Conservation (phyloP, 2,113 vertebrate genomes). For the Zapornia atra region DNA sequence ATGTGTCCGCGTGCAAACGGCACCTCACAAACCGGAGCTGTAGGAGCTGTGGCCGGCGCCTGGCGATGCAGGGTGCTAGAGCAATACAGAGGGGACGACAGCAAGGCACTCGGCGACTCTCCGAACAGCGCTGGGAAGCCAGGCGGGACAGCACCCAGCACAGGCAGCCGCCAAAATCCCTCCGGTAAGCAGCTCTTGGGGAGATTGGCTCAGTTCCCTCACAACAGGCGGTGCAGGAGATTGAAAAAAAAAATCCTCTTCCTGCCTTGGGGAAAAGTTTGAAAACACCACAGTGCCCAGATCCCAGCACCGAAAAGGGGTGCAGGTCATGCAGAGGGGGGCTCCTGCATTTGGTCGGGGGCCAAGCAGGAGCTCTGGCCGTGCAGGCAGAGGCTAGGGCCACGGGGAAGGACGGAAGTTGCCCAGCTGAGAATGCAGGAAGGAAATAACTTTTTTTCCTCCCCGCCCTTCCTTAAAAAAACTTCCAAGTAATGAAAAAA, state of each 20-base stretch:
- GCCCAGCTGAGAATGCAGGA: not conserved
- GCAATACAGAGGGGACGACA: fast-evolving
- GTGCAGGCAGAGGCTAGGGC: not conserved
- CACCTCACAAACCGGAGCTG: not conserved
- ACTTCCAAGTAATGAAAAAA: not conserved
- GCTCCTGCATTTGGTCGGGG: not conserved
- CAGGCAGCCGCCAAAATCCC: not conserved
- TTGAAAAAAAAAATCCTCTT: not conserved
- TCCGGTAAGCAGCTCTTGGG: not conserved
- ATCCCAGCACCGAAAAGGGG: not conserved
- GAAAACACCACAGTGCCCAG: too few relatives aligned
- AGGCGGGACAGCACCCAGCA: fast-evolving
- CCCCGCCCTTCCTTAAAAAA: not conserved
- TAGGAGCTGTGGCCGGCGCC: not conserved
- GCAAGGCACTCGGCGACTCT: fast-evolving
- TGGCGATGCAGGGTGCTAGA: not conserved
- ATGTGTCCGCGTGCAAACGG: fast-evolving
- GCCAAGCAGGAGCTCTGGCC: not conserved
- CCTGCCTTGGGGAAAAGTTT: not conserved
- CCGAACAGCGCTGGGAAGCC: not conserved
- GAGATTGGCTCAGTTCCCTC: not conserved
- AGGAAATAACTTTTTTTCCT: not conserved
- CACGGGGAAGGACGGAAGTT: not conserved
- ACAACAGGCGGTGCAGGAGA: fast-evolving
- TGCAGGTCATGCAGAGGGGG: fast-evolving